phyloP scores from a whole-genome alignment of 2,888 invertebrate species.

The Acleris laterana region DNA sequence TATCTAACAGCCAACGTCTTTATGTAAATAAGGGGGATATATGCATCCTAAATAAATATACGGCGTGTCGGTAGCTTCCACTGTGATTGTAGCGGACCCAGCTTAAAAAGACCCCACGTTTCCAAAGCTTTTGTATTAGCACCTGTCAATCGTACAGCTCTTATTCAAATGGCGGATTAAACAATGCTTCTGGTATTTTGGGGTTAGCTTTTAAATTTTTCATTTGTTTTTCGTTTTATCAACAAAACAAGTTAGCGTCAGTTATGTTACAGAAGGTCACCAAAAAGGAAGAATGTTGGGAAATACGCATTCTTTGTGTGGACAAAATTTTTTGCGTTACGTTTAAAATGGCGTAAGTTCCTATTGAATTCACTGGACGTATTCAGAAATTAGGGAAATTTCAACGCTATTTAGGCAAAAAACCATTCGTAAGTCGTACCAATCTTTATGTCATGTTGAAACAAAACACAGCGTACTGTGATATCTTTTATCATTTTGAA shows the following conservation, averaged over 20 bases:
- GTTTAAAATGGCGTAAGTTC: neutral
- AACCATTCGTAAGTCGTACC: too few species aligned
- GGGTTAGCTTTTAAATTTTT: constrained; percentile 43
- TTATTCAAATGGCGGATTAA: constrained; percentile 47
- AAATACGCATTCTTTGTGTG: neutral
- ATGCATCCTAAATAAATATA: constrained; percentile 78
- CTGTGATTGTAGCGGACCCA: constrained; percentile 59
- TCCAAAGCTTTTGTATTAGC: constrained; percentile 36
- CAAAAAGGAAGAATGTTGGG: neutral
- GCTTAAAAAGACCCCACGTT: constrained; percentile 53
- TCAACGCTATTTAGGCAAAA: too few species aligned
- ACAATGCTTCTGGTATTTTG: constrained; percentile 60
- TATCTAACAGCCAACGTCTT: constrained; percentile 41
- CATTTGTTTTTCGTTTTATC: constrained; percentile 30
- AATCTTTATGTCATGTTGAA: too few species aligned
- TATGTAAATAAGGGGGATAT: constrained; percentile 73
- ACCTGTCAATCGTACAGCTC: constrained; percentile 43
- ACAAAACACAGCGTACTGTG: too few species aligned
- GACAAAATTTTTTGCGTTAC: neutral
- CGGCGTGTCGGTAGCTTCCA: constrained; percentile 68
- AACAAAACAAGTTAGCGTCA: constrained; percentile 21
- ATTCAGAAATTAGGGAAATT: too few species aligned
- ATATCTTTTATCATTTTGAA: too few species aligned
- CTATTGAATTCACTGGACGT: neutral
- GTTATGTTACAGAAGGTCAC: constrained; percentile 20